Base-by-base conservation (phyloP, 37 sponge, comb jelly and placozoan species). In the Beroe forskalii region DNA sequence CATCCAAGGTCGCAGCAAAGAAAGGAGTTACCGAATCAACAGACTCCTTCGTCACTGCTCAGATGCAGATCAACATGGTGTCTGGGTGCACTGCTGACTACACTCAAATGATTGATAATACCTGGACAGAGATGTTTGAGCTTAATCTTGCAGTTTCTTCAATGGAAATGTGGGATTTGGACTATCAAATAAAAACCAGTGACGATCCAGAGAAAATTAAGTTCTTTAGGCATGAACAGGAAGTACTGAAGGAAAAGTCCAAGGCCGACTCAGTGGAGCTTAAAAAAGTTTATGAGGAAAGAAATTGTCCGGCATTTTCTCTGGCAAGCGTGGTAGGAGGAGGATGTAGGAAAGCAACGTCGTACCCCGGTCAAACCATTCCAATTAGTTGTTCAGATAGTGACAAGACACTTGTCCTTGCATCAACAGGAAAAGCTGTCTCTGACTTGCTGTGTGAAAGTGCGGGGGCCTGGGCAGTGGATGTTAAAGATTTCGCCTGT, bases 121-220 rank as follows among this genome's bases (percentile, higher is more conserved):
- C 66, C 24, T 63, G 66, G 66, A 27, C 17, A 8, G 66, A 63
- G 66, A 22, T 63, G 24, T 28, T 63, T 22, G 66, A 63, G 30
- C 66, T 63, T 23, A 22, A 63, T 63, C 27, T 63, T 9, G 66
- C 66, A 3, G 30, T 63, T 8, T 28, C 24, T n/a, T 22, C 66
- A 3, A 63, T 63, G 66, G 66, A 63, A 63, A 63, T 63, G 66
- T 63, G 66, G 66, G 66, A 63, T 63, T 23, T 63, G 4, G 66
- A 63, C 27, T 63, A 63, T 27, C 24, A 63, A n/a, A 63, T 63
- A 9, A 63, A 27, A n/a, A 63, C 17, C 4, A 63, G 66, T n/a
- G 4, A 31, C 1, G 38, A 35, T 17, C 35, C 28, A 36, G 66
- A 63, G 3, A 9, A 23, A n/a, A 23, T 63, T 63, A 23, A 9